Percentiles rank a stretch among this genome's conserved stretches.
Conservation (phyloP, 2,113 vertebrate species). For the Arenaria interpres region DNA sequence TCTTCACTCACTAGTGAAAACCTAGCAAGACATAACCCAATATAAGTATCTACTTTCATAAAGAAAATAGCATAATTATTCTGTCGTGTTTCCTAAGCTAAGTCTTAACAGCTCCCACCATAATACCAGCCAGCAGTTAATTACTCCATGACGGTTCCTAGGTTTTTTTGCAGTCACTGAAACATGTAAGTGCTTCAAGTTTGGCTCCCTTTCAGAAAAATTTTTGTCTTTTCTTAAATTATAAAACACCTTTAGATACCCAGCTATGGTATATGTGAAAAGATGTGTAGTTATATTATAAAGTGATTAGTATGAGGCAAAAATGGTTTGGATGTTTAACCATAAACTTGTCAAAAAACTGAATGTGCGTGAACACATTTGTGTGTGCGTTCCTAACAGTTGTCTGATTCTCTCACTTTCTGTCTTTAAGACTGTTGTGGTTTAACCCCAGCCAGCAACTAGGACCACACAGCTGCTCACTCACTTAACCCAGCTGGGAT, state of each 20-base stretch:
- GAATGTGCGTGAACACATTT: background rate
- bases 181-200: background rate
- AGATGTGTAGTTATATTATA: background rate
- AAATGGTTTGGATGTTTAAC: background rate
- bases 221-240: background rate
- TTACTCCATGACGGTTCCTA: background rate
- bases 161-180: background rate
- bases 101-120: background rate
- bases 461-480: background rate
- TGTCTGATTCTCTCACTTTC: background rate
- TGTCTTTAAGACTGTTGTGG: background rate
- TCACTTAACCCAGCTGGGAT: background rate
- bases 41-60: background rate
- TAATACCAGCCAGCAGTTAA: too few species aligned
- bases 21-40: background rate
- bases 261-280: background rate
- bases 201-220: background rate
- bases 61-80: background rate
- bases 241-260: background rate
- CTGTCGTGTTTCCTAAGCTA: background rate
- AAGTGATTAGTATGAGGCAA: background rate
- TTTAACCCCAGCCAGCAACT: background rate
- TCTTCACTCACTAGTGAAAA: background rate
- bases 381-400: background rate
- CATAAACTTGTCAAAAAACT: background rate